These are phyloP conservation scores for Procavia capensis DNA, from an alignment of 2,113 vertebrate species.

Conservation along the genomic window DNA sequence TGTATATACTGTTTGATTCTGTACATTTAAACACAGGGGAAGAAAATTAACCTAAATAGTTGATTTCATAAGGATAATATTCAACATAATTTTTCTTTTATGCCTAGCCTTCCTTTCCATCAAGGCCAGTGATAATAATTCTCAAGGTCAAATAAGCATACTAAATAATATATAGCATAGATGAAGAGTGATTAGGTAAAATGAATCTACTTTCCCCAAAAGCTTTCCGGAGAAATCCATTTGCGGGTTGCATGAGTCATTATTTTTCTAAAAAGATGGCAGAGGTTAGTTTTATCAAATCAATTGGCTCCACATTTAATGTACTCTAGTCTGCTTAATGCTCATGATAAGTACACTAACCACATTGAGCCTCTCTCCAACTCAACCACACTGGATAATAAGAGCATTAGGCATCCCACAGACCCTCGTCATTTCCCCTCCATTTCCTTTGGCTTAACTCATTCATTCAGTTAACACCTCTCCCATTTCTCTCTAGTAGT, in stretches of 20 bases:
- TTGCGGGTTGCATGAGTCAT: slow-evolving; percentile 70
- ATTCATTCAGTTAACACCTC: slow-evolving; percentile 20
- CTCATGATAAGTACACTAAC: slow-evolving; percentile 65
- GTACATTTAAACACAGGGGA: background rate
- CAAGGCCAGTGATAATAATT: slow-evolving; percentile 11
- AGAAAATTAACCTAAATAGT: background rate
- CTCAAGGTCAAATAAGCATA: slow-evolving; percentile 67
- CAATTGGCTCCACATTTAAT: slow-evolving; percentile 70
- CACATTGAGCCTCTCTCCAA: slow-evolving; percentile 20
- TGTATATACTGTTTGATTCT: background rate
- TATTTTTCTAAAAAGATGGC: slow-evolving; percentile 70
- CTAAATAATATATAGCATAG: slow-evolving; percentile 39
- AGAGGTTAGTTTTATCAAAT: slow-evolving; percentile 64
- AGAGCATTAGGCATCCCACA: slow-evolving; percentile 57
- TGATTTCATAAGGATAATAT: background rate
- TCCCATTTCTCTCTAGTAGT: background rate
- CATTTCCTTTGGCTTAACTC: slow-evolving; percentile 62
- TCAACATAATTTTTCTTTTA: background rate
- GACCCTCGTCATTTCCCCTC: slow-evolving; percentile 22
- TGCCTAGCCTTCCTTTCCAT: background rate
- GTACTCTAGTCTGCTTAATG: slow-evolving; percentile 70
- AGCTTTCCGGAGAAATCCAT: slow-evolving; percentile 58
- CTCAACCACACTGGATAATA: slow-evolving; percentile 56
- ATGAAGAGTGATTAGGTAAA: slow-evolving; percentile 53
- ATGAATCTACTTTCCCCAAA: slow-evolving; percentile 41